Evolutionary conservation across 2,797 vertebrate species (phyloP).

Genomic region (Amniataba percoides): DNA sequence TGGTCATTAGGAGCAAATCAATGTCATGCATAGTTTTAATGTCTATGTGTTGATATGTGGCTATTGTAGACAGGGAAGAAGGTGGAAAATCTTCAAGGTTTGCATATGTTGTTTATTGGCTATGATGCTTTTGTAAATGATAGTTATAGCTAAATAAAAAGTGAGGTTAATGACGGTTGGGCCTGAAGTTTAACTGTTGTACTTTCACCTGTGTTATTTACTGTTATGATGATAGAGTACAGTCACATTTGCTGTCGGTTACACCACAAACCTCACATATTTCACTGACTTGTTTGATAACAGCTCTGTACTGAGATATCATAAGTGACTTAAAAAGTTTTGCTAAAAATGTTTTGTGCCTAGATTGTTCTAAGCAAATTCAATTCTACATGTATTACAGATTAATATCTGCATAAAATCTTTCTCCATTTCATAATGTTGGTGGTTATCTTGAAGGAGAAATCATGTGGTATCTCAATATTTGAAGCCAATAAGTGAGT

Average conservation of each 20-base stretch:
- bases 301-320: background rate
- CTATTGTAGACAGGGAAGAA: background rate
- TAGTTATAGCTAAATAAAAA: background rate
- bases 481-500: background rate
- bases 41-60: background rate
- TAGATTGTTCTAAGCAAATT: too few relatives aligned
- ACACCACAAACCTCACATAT: conserved; percentile 1
- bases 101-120: background rate
- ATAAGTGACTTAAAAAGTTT: too few relatives aligned
- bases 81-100: background rate
- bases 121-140: conserved; percentile 5
- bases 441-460: background rate
- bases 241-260: too few relatives aligned
- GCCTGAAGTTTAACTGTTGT: background rate
- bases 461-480: background rate
- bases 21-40: background rate
- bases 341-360: too few relatives aligned
- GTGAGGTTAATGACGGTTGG: background rate
- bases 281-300: background rate
- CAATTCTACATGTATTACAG: too few relatives aligned
- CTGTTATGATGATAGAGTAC: background rate
- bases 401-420: background rate
- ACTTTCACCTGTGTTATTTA: background rate
- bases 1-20: background rate
- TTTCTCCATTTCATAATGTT: background rate